Base-by-base conservation (phyloP, 1,140 invertebrate species). In the Sarcophaga bullata region DNA sequence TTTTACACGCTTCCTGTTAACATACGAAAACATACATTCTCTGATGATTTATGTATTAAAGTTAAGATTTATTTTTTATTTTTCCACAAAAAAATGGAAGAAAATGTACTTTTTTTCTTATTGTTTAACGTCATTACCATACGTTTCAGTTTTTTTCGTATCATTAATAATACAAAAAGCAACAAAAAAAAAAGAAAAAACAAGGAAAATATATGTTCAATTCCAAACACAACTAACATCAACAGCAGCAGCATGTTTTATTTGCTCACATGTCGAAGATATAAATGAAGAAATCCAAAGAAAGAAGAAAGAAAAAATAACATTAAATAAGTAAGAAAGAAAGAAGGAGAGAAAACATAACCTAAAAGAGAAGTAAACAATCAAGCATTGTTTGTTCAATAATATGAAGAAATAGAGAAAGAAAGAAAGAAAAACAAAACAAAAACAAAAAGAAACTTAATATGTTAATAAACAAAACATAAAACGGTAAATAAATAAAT, bases 401-500 rank as follows among this genome's bases (percentile, higher is more conserved):
- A 62, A 62, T 62, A 15, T 37, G 25, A 37, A 37, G n/a, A n/a
- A n/a, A n/a, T n/a, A 37, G 1, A 37, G 25, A 37, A 37, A 37
- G 25, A 37, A 15, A 8, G 13, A 11, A n/a, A 7, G 58, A n/a
- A 62, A 7, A n/a, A n/a, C 58, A 13, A 15, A 1, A n/a, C n/a
- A n/a, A n/a, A n/a, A n/a, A n/a, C n/a, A 7, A 62, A 10, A 62
- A 62, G 0, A 15, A 7, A 17, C 58, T 7, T 10, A 62, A 17
- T 15, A 62, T n/a, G 15, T 8, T 80, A 48, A 81, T 81, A 81
- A 68, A 48, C 68, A 81, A n/a, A 72, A 46, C 8, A 19, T 17
- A 48, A 19, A 15, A 37, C 4, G 46, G 13, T n/a, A 25, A 62
- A 73, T 47, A 68, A 15, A 81, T 46, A 81, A 81, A 81, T 81